Evolutionary conservation across 2,797 vertebrate genomes (phyloP).

Genomic region (Mus minutoides): DNA sequence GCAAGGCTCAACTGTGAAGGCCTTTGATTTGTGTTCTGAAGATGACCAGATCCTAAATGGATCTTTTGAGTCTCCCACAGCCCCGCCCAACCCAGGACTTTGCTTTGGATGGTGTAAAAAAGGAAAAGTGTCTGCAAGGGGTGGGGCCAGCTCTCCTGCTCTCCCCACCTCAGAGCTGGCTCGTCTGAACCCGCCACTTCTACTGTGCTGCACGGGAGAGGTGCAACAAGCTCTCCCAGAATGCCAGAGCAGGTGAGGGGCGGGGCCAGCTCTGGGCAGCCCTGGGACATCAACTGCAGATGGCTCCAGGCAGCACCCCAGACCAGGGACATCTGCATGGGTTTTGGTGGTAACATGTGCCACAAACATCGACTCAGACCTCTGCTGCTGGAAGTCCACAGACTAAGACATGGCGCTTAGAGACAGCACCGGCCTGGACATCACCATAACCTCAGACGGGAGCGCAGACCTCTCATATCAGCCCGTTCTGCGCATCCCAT

Average conservation of each 20-base stretch:
- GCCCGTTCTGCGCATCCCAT: background rate
- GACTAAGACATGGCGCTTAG: background rate
- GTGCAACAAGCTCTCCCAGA: background rate
- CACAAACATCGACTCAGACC: background rate
- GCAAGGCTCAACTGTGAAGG: background rate
- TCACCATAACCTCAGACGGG: background rate
- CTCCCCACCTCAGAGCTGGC: background rate
- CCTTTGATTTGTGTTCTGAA: constrained; percentile 2
- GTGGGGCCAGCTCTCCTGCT: background rate
- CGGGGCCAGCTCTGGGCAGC: background rate
- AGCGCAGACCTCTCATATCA: background rate
- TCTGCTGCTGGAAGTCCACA: background rate
- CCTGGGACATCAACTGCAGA: background rate
- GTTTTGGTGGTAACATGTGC: background rate
- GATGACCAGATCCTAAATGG: background rate
- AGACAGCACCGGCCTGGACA: background rate
- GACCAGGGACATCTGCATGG: background rate
- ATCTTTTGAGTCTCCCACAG: background rate
- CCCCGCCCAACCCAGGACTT: background rate
- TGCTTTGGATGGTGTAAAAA: background rate
- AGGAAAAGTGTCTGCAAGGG: background rate
- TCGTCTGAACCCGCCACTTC: background rate
- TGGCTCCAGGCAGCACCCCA: background rate
- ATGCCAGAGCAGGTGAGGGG: background rate
- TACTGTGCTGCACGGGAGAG: background rate